These are phyloP conservation scores for Pteronotus mesoamericanus DNA, from an alignment of 2,797 vertebrate genomes.

Conservation along the genomic window DNA sequence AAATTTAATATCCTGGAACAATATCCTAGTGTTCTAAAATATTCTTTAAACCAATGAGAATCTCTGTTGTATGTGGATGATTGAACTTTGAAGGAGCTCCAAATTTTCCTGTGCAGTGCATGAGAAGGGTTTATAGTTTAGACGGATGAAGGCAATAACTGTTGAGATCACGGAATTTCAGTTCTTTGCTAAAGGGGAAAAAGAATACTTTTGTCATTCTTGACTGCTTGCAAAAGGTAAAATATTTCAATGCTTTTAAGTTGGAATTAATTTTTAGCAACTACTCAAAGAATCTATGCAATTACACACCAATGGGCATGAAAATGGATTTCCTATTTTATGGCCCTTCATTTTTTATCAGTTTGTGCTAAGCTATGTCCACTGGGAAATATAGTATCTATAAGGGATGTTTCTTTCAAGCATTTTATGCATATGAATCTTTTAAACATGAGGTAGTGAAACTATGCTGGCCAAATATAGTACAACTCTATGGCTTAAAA, in stretches of 20 bases:
- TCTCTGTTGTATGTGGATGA: conserved; percentile 61
- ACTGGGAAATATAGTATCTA: conserved; percentile 48
- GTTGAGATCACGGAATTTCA: conserved; percentile 54
- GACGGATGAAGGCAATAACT: conserved; percentile 61
- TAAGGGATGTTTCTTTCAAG: conserved; percentile 59
- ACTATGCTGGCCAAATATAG: conserved; percentile 60
- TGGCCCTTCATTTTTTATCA: conserved; percentile 32
- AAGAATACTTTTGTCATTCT: conserved; percentile 45
- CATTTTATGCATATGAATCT: conserved; percentile 64
- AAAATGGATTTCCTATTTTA: conserved; percentile 72
- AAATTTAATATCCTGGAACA: conserved; percentile 66
- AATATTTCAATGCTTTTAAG: conserved; percentile 53
- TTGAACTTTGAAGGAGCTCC: conserved; percentile 40
- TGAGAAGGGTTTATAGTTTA: conserved; percentile 57
- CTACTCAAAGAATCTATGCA: background rate
- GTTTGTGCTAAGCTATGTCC: conserved; percentile 57
- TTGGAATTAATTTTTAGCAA: conserved; percentile 61
- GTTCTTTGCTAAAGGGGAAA: conserved; percentile 48
- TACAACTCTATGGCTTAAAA: conserved; percentile 66
- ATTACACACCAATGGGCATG: conserved; percentile 52
- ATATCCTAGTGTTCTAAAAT: conserved; percentile 65
- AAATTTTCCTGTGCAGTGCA: conserved; percentile 44
- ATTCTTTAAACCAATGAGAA: conserved; percentile 62
- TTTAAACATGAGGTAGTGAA: conserved; percentile 66
- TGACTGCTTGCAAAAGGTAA: conserved; percentile 56